Conservation (phyloP, 2,888 invertebrate genomes). For the Ecdyonurus torrentis region DNA sequence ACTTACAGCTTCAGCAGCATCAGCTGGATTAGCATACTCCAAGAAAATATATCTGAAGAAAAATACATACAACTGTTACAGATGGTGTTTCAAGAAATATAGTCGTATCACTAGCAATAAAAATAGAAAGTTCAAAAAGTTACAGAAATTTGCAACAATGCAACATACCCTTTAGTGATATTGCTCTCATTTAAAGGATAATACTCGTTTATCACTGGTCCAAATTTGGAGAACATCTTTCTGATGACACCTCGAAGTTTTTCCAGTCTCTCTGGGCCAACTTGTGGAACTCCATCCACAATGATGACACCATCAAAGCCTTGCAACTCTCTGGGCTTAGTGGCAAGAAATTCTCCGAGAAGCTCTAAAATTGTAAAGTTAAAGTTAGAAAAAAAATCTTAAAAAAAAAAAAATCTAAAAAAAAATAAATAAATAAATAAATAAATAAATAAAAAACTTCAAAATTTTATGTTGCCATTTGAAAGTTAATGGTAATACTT, state of each 20-base stretch:
- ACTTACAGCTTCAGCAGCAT: slow-evolving; percentile 79
- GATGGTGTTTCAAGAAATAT: no score
- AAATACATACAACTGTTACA: slow-evolving; percentile 7
- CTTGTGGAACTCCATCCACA: slow-evolving; percentile 91
- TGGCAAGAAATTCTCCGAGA: slow-evolving; percentile 72
- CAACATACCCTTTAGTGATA: slow-evolving; percentile 57
- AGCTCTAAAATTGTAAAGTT: slow-evolving; percentile 52
- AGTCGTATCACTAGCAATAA: no score
- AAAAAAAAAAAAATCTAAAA: not conserved
- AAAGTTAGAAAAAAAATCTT: not conserved
- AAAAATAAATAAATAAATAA: not conserved
- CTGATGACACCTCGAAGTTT: slow-evolving; percentile 83
- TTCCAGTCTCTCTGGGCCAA: slow-evolving; percentile 78
- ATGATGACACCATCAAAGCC: slow-evolving; percentile 93
- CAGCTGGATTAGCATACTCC: slow-evolving; percentile 68
- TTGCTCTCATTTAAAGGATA: slow-evolving; percentile 74
- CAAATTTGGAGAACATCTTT: slow-evolving; percentile 82
- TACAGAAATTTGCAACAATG: not conserved
- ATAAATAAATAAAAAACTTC: no score
- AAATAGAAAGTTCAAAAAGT: slow-evolving; percentile 7
- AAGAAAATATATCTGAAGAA: slow-evolving; percentile 61
- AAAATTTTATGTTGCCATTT: no score
- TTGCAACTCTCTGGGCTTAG: slow-evolving; percentile 86
- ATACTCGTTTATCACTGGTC: slow-evolving; percentile 70
- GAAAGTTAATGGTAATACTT: no score